Conservation (phyloP, 2,797 vertebrate genomes). For the Schizopygopsis malacanthus region DNA sequence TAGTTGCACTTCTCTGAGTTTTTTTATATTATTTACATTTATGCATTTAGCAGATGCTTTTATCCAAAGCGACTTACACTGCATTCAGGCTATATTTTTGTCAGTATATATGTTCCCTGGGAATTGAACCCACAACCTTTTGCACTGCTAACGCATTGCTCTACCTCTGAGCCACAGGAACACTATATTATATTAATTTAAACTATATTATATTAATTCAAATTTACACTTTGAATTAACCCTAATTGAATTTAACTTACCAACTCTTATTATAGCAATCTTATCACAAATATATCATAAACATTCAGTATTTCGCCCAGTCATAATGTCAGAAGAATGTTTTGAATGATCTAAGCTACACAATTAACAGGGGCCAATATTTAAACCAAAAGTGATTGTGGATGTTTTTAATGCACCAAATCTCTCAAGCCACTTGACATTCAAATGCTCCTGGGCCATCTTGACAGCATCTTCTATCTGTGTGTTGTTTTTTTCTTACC, state of each 20-base stretch:
- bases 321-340: neutral
- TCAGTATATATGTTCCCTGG: too few relatives aligned
- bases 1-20: neutral
- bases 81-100: too few relatives aligned
- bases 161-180: too few relatives aligned
- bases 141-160: too few relatives aligned
- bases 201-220: neutral
- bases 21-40: neutral
- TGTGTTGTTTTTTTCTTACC: conserved; percentile 49
- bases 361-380: neutral
- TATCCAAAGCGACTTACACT: too few relatives aligned
- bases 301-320: neutral
- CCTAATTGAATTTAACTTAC: neutral
- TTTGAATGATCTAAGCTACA: neutral
- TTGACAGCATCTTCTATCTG: conserved; percentile 20
- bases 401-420: conserved; percentile 25
- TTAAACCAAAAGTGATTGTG: neutral
- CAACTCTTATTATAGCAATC: neutral
- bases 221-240: neutral
- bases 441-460: conserved; percentile 33
- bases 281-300: neutral
- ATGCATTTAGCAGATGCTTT: too few relatives aligned
- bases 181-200: neutral
- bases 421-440: conserved; percentile 38
- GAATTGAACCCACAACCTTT: too few relatives aligned